Evolutionary conservation across 2,888 invertebrate species (phyloP).

Genomic region (Phrixothrix hirtus): DNA sequence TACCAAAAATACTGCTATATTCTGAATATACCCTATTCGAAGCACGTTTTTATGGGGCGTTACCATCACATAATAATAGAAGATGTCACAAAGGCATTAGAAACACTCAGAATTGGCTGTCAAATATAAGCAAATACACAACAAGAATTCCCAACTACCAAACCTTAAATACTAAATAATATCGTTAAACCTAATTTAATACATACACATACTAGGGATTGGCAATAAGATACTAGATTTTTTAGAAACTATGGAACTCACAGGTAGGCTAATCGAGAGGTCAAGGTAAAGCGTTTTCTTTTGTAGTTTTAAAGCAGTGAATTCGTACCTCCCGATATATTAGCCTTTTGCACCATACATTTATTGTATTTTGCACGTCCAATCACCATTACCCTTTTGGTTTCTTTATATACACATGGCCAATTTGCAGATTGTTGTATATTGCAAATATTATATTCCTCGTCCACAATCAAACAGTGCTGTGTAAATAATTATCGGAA

Average conservation of each 20-base stretch:
- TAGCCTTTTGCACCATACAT: conserved; percentile 51
- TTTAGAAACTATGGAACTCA: conserved; percentile 54
- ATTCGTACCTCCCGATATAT: conserved; percentile 41
- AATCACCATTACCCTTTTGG: conserved; percentile 18
- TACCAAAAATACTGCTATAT: too few relatives aligned
- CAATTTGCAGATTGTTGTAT: too few relatives aligned
- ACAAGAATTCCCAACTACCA: conserved; percentile 55
- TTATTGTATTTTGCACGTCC: conserved; percentile 34
- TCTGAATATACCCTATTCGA: conserved; percentile 9
- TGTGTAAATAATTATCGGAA: too few relatives aligned
- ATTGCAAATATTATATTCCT: too few relatives aligned
- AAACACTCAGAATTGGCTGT: conserved; percentile 48
- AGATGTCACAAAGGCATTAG: conserved; percentile 24
- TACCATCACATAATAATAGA: conserved; percentile 6
- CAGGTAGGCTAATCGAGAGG: conserved; percentile 46
- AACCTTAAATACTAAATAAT: conserved; percentile 54
- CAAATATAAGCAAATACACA: conserved; percentile 48
- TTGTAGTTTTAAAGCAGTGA: conserved; percentile 45
- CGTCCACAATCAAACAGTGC: too few relatives aligned
- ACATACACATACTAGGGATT: conserved; percentile 52
- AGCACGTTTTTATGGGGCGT: conserved; percentile 14
- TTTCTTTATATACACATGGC: too few relatives aligned
- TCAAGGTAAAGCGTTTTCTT: conserved; percentile 49
- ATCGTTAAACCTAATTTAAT: conserved; percentile 52
- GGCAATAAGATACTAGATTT: conserved; percentile 56